Conservation (phyloP, 2,113 vertebrate species). For the Emydura subglobosa region DNA sequence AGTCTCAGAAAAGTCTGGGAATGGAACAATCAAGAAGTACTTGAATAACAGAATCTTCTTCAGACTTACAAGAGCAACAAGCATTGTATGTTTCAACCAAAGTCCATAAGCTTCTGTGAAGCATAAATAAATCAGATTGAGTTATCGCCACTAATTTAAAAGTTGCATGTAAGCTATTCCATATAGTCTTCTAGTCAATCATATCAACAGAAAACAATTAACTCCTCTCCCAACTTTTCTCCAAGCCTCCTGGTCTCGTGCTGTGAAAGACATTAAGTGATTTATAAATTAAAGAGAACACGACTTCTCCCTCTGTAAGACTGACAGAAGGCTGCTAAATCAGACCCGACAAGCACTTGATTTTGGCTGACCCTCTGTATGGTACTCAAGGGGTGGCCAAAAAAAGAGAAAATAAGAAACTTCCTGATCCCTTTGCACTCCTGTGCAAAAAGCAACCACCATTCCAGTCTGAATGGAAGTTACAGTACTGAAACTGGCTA, state of each 20-base stretch:
- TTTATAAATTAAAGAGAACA: slow-evolving; percentile 11
- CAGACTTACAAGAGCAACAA: neutral
- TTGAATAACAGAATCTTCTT: neutral
- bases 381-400: neutral
- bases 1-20: neutral
- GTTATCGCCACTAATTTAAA: neutral
- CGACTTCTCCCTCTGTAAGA: slow-evolving; percentile 12
- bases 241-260: neutral
- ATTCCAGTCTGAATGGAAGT: neutral
- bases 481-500: neutral
- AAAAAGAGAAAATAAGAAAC: neutral
- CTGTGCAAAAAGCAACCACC: neutral
- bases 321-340: neutral
- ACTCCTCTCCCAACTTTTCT: neutral
- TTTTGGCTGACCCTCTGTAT: neutral
- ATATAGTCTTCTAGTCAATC: neutral
- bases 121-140: neutral
- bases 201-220: neutral
- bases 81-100: neutral
- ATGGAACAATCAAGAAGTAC: neutral
- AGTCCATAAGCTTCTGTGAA: neutral
- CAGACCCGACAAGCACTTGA: neutral
- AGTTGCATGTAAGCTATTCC: neutral
- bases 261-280: neutral
- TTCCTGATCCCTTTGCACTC: neutral